Conservation (phyloP, 2,888 invertebrate genomes). For the Melanostoma scalare region DNA sequence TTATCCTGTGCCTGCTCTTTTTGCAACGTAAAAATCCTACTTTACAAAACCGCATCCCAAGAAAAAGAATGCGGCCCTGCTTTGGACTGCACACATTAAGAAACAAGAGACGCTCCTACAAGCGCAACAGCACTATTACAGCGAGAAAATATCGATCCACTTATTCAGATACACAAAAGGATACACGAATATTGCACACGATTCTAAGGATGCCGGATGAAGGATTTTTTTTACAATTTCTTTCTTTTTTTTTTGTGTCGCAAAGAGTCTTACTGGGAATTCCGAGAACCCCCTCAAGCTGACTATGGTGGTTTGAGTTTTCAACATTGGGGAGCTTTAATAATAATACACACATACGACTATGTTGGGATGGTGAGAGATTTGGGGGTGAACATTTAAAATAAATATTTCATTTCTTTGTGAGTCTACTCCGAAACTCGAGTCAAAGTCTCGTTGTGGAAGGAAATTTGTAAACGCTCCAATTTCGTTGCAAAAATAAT, state of each 20-base stretch:
- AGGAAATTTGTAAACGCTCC: constrained; percentile 52
- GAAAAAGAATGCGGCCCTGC: constrained; percentile 11
- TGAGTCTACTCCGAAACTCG: constrained; percentile 44
- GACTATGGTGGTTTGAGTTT: constrained; percentile 1
- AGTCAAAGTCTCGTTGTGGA: constrained; percentile 38
- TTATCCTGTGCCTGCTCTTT: too few relatives aligned
- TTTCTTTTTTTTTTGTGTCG: constrained; percentile 20
- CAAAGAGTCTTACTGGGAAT: constrained; percentile 48
- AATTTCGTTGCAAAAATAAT: constrained; percentile 65
- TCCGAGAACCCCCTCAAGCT: constrained; percentile 30
- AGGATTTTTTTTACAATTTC: constrained; percentile 26
- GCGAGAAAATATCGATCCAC: constrained; percentile 61
- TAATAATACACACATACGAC: constrained; percentile 41
- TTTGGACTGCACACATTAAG: constrained; percentile 25
- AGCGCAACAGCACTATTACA: constrained; percentile 41
- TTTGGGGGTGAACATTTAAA: constrained; percentile 53
- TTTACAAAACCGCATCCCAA: constrained; percentile 5
- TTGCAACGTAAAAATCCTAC: background rate
- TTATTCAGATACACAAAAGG: constrained; percentile 60
- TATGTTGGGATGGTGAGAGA: background rate
- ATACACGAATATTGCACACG: constrained; percentile 67
- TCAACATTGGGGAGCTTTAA: constrained; percentile 31
- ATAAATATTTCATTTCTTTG: constrained; percentile 70
- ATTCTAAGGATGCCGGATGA: constrained; percentile 67
- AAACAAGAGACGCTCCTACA: constrained; percentile 42